Conservation (phyloP, 2,797 vertebrate genomes). For the Tamandua tetradactyla region DNA sequence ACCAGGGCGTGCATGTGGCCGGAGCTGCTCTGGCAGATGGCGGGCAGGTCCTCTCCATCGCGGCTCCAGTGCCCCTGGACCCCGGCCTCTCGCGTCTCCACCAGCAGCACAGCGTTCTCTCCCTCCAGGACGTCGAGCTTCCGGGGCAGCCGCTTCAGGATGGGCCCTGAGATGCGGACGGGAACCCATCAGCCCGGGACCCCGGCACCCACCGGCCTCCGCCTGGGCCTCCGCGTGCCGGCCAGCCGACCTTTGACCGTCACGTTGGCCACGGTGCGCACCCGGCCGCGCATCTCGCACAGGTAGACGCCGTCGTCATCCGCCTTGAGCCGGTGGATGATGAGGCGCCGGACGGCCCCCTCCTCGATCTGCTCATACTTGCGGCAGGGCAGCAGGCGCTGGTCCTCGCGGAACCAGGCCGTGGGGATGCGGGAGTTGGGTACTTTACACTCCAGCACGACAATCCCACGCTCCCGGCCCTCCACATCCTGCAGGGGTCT, state of each 20-base stretch:
- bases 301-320: constrained; percentile 98
- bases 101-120: constrained; percentile 97
- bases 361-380: constrained; percentile 97
- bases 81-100: constrained; percentile 92
- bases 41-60: constrained; percentile 90
- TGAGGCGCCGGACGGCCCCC: constrained; percentile 92
- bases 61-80: constrained; percentile 95
- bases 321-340: constrained; percentile 93
- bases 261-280: constrained; percentile 96
- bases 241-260: constrained; percentile 93
- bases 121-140: constrained; percentile 97
- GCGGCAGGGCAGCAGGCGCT: constrained; percentile 94
- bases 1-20: constrained; percentile 96
- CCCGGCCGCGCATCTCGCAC: constrained; percentile 97
- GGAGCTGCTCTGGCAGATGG: constrained; percentile 95
- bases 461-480: constrained; percentile 93
- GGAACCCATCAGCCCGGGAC: not conserved
- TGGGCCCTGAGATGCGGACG: constrained; percentile 87
- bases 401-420: constrained; percentile 97
- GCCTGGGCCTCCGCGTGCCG: not conserved
- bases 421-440: constrained; percentile 95
- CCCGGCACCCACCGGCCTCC: not conserved
- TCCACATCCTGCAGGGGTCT: constrained; percentile 95
- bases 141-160: constrained; percentile 93
- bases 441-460: constrained; percentile 96